Base-by-base conservation (phyloP, 2,113 vertebrate species). In the Paraplagusia blochii region DNA sequence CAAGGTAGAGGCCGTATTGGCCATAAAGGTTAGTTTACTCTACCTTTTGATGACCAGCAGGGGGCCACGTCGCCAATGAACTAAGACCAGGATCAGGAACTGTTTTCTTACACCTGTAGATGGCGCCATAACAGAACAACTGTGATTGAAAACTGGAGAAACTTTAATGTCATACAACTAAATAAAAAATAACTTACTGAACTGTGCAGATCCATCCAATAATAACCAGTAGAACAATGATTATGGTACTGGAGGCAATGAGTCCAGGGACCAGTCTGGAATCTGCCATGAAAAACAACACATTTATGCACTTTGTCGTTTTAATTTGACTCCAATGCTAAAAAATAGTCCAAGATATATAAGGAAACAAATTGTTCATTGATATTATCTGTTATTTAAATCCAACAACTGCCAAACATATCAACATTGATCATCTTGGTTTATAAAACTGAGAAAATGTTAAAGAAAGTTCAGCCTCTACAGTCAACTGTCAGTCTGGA, bases 21-120 rank as follows among this genome's bases (percentile, higher is more conserved):
- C 11, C 12, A 33, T 34, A 15, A 29, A 10, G 7, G 5, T 12
- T 35, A 16, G 11, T 57, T 61, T 10, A 2, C n/a, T 22, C 16
- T 14, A 88, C 84, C 83, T 81, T 74, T 22, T 74, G 44, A 33
- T 47, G 53, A 36, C 11, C 35, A 8, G 47, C 12, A 5, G 63
- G 14, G 0, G 48, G 15, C 88, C 85, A 90, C 44, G 35, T 6
- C 0, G 58, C 77, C 52, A 84, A 10, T 18, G 85, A 81, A 45
- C 86, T 90, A 58, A 49, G 46, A 8, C 64, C 51, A 7, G 88
- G 88, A 53, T 88, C 63, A 1, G 88, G 87, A 14, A 90, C 49
- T 0, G 79, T 88, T 18, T 59, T 58, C 11, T 3, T 40, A 42
- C 73, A 77, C 39, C 69, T 86, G 42, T 67, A 81, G 44, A 69